Percentiles rank a stretch among this genome's conserved stretches.
Evolutionary conservation across 2,888 invertebrate species (phyloP).

Genomic region (Coenonympha glycerion): DNA sequence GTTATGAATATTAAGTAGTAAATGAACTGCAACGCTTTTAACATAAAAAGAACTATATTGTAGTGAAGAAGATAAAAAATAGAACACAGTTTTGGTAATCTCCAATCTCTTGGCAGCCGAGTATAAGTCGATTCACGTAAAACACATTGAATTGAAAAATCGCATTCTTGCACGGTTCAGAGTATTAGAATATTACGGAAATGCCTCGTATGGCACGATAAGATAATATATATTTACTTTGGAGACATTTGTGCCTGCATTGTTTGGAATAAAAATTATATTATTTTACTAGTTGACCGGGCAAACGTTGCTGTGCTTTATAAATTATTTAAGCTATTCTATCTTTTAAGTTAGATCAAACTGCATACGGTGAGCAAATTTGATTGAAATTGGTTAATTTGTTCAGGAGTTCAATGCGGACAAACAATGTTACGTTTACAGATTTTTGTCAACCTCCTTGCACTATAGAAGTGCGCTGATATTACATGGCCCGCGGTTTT

Average conservation of each 20-base stretch:
- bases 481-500: too few species aligned
- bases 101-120: constrained; percentile 23
- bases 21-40: neutral
- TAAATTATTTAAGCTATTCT: too few species aligned
- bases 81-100: constrained; percentile 19
- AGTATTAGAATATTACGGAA: constrained; percentile 22
- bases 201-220: constrained; percentile 13
- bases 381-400: too few species aligned
- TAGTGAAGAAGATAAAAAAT: constrained; percentile 15
- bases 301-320: neutral
- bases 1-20: too few species aligned
- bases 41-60: constrained; percentile 7
- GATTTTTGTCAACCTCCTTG: too few species aligned
- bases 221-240: constrained; percentile 12
- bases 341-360: too few species aligned
- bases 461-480: too few species aligned
- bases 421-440: too few species aligned
- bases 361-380: too few species aligned
- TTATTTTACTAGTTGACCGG: neutral
- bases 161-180: constrained; percentile 22
- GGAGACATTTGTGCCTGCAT: neutral
- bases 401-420: too few species aligned
- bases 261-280: neutral
- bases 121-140: constrained; percentile 25
- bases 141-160: constrained; percentile 28